phyloP scores from a whole-genome alignment of 2,888 invertebrate genomes.

The Dryococelus australis region DNA sequence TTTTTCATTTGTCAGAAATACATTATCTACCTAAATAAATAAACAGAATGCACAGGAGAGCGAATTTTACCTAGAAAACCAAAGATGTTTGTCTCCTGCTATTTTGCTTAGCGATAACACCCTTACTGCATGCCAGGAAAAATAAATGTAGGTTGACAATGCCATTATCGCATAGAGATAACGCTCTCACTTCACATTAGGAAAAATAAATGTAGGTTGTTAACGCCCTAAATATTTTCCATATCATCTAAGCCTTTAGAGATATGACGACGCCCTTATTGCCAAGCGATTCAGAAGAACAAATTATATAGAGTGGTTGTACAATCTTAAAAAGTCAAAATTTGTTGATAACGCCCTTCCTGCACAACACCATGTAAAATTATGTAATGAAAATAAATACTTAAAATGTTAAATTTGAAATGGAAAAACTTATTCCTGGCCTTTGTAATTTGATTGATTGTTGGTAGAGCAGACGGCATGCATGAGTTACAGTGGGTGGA shows the following conservation, averaged over 20 bases:
- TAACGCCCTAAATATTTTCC: neutral
- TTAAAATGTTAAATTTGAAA: too few species aligned
- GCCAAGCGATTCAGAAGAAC: neutral
- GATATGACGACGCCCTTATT: neutral
- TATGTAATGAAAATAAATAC: too few species aligned
- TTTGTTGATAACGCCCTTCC: neutral
- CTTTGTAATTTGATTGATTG: too few species aligned
- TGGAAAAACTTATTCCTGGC: too few species aligned
- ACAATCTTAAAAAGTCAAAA: neutral
- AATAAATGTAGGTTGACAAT: too few species aligned
- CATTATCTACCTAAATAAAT: neutral
- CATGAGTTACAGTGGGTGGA: too few species aligned
- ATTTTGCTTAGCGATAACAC: neutral
- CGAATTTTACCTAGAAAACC: too few species aligned
- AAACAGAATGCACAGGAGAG: too few species aligned
- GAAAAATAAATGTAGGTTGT: neutral
- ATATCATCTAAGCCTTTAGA: neutral
- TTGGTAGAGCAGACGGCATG: too few species aligned
- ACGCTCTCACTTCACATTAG: neutral
- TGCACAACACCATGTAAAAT: slow-evolving; percentile 2
- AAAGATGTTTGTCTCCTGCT: too few species aligned
- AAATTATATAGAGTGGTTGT: neutral
- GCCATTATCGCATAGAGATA: too few species aligned
- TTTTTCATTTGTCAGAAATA: neutral
- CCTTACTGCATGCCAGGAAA: too few species aligned